Evolutionary conservation across 2,113 vertebrate species (phyloP), one percentile per base, ranked within the genome.

Genomic region (Helogale parvula): DNA sequence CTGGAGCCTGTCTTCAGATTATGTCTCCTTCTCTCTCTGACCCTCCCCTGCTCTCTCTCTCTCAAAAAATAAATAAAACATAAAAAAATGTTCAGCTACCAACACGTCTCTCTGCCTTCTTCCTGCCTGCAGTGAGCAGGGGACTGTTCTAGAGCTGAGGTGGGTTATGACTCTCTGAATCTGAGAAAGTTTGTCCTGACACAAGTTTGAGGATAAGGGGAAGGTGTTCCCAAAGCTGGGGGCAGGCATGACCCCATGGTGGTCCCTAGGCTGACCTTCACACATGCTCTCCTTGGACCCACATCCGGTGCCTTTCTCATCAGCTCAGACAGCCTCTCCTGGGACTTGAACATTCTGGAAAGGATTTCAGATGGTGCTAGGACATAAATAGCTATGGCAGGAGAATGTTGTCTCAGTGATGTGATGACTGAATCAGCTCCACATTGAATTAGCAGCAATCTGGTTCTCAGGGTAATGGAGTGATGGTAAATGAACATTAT

Each of bases 401-500:
- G 96, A 95, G 93, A 86, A 95, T 52, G 72, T 96, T 38, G 85
- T 88, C 68, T 94, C 93, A 76, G 96, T 66, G 85, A 84, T 87
- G 35, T 1, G 83, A 16, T 15, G 76, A 71, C 84, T 91, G 94
- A 97, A 65, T 97, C 96, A 95, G 91, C 77, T 17, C 41, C 1
- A 3, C 69, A 4, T 74, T 72, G 93, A 96, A 95, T 97, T 93
- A 91, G 96, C 72, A 80, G 96, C 94, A 94, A 83, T 96, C 94
- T 94, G 93, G 93, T 68, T 72, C 93, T 91, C 47, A 33, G 88
- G 50, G 60, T 41, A 88, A 87, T 66, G 79, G 84, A 72, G 25
- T 80, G 93, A 94, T 95, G 94, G 82, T n/a, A 94, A 98, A 93
- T 69, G 95, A 98, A 82, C 93, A 76, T 45, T 65, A 88, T 94